Percentiles rank a stretch among this genome's conserved stretches.
phyloP scores from a whole-genome alignment of 37 sponge, comb jelly and placozoan genomes.

The Ianthella basta region DNA sequence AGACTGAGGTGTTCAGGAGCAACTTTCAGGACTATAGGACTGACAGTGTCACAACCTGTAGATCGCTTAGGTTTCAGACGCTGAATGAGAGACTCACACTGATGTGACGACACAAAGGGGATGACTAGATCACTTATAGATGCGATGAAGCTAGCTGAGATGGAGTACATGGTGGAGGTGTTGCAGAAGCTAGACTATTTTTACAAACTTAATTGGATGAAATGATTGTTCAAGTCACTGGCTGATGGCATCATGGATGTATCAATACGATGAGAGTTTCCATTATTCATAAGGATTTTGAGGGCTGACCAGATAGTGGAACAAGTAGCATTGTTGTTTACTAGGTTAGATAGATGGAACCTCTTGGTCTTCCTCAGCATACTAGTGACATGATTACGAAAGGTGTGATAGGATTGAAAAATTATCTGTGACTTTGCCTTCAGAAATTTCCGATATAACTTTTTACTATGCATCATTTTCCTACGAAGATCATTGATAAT shows the following conservation, averaged over 20 bases:
- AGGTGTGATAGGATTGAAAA: not conserved
- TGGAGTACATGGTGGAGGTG: not conserved
- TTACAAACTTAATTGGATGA: slow-evolving; percentile 12
- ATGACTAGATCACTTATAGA: slow-evolving; percentile 3
- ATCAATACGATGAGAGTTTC: not conserved
- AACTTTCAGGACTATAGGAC: not conserved
- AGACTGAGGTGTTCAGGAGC: slow-evolving; percentile 1
- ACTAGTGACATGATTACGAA: slow-evolving; percentile 17
- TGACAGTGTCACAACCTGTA: slow-evolving; percentile 7
- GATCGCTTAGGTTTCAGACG: slow-evolving; percentile 1
- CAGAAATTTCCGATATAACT: slow-evolving; percentile 23
- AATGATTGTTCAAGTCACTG: slow-evolving; percentile 5
- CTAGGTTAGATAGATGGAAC: not conserved
- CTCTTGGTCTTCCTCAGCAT: slow-evolving; percentile 5
- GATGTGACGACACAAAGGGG: slow-evolving; percentile 3
- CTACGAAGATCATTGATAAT: not conserved
- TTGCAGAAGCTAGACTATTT: not conserved
- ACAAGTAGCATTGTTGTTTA: not conserved
- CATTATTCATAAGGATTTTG: slow-evolving; percentile 1
- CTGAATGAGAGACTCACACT: not conserved
- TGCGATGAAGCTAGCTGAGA: too few relatives aligned
- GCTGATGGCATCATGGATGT: slow-evolving; percentile 14
- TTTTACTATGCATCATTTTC: slow-evolving; percentile 14
- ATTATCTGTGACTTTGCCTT: not conserved
- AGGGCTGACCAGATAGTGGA: slow-evolving; percentile 18